Percentiles rank a stretch among this genome's conserved stretches.
These are phyloP conservation scores for Antechinus flavipes DNA, from an alignment of 2,113 vertebrate genomes.

Conservation along the genomic window DNA sequence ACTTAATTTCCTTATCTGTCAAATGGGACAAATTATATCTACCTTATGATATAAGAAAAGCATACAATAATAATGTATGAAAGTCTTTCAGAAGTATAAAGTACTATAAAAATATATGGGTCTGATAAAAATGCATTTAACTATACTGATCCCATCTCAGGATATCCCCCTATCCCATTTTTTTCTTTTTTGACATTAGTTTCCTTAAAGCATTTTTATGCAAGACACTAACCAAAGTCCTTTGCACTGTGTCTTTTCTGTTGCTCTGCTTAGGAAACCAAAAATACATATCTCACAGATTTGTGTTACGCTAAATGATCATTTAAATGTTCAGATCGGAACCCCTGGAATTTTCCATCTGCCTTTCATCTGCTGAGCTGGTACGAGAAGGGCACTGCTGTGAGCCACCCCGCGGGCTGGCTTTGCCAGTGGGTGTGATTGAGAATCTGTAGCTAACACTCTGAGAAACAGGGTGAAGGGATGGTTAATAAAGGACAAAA, in stretches of 20 bases:
- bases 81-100: slow-evolving; percentile 29
- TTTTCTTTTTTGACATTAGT: not conserved
- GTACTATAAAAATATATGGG: not conserved
- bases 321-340: slow-evolving; percentile 81
- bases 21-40: not conserved
- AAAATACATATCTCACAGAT: slow-evolving; percentile 80
- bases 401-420: slow-evolving; percentile 75
- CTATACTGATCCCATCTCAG: not conserved
- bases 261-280: slow-evolving; percentile 76
- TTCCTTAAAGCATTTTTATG: slow-evolving; percentile 48
- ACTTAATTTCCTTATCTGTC: not conserved
- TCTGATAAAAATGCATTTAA: slow-evolving; percentile 10
- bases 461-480: slow-evolving; percentile 66
- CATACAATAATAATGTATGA: not conserved
- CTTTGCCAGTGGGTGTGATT: slow-evolving; percentile 81
- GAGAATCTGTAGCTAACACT: slow-evolving; percentile 80
- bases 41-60: not conserved
- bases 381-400: slow-evolving; percentile 73
- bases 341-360: slow-evolving; percentile 87
- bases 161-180: not conserved
- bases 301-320: slow-evolving; percentile 81
- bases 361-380: slow-evolving; percentile 82
- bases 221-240: slow-evolving; percentile 5
- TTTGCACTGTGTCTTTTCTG: slow-evolving; percentile 68
- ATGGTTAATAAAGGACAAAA: slow-evolving; percentile 81